These are phyloP conservation scores for Oncopodura yosiiana DNA, from an alignment of 1,140 invertebrate genomes.

Conservation along the genomic window DNA sequence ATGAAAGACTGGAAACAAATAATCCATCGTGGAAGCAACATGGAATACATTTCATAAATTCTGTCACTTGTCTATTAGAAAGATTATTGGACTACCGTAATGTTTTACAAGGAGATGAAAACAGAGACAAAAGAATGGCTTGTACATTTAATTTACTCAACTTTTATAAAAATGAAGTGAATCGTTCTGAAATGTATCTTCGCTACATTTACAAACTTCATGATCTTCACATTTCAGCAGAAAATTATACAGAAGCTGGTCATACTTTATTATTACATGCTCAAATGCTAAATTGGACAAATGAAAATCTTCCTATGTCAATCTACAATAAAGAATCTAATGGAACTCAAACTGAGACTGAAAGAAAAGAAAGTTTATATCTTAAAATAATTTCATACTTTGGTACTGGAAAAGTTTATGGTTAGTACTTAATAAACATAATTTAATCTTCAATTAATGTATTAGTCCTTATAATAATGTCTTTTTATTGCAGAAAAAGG, in stretches of 20 bases:
- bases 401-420: constrained; percentile 77
- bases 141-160: constrained; percentile 95
- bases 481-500: constrained; percentile 75
- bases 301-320: neutral
- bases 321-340: too few species aligned
- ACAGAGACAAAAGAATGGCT: constrained; percentile 87
- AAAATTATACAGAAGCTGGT: constrained; percentile 92
- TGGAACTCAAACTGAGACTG: constrained; percentile 58
- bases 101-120: constrained; percentile 83
- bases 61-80: constrained; percentile 53
- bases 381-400: constrained; percentile 87
- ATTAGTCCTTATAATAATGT: too few species aligned
- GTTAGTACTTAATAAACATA: constrained; percentile 32
- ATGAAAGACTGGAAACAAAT: constrained; percentile 73
- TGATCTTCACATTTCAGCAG: constrained; percentile 81
- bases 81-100: constrained; percentile 82
- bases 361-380: constrained; percentile 87
- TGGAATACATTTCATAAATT: constrained; percentile 75
- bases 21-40: constrained; percentile 81
- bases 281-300: constrained; percentile 70
- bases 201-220: constrained; percentile 94
- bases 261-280: constrained; percentile 90
- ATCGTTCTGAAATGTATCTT: constrained; percentile 91
- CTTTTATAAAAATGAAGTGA: constrained; percentile 91
- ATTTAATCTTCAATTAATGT: too few species aligned